phyloP scores from a whole-genome alignment of 2,797 vertebrate genomes.

The Parauchenoglanis ngamensis region DNA sequence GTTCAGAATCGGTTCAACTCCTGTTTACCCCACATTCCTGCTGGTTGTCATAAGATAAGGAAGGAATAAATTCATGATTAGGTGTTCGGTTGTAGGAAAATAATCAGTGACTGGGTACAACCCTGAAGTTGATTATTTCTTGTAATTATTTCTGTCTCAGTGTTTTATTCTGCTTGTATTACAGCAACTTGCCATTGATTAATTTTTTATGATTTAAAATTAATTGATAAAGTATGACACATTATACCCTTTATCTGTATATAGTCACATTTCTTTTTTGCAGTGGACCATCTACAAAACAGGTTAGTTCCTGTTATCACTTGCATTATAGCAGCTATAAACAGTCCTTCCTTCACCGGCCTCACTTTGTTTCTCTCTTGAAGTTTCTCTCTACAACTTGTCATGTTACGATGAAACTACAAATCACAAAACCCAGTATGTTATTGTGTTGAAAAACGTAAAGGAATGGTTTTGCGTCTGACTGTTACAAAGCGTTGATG shows the following conservation, averaged over 20 bases:
- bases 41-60: not conserved
- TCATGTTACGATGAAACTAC: not conserved
- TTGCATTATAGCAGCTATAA: not conserved
- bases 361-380: not conserved
- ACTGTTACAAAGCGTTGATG: not conserved
- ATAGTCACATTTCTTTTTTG: not conserved
- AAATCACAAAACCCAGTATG: not conserved
- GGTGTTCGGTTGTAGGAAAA: not conserved
- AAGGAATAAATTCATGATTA: not conserved
- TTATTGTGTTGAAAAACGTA: not conserved
- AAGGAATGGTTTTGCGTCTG: not conserved
- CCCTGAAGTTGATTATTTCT: not conserved
- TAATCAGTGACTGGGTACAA: not conserved
- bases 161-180: not conserved
- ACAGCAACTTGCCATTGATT: not conserved
- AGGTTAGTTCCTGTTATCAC: not conserved
- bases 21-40: not conserved
- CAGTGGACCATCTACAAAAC: not conserved
- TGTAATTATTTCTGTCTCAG: not conserved
- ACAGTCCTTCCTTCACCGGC: not conserved
- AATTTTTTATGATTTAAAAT: not conserved
- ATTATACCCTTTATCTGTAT: not conserved
- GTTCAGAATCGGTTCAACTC: not conserved
- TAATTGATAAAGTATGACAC: not conserved
- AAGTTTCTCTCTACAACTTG: not conserved